Evolutionary conservation across 2,113 vertebrate genomes (phyloP).

Genomic region (Gallinago jamesoni): DNA sequence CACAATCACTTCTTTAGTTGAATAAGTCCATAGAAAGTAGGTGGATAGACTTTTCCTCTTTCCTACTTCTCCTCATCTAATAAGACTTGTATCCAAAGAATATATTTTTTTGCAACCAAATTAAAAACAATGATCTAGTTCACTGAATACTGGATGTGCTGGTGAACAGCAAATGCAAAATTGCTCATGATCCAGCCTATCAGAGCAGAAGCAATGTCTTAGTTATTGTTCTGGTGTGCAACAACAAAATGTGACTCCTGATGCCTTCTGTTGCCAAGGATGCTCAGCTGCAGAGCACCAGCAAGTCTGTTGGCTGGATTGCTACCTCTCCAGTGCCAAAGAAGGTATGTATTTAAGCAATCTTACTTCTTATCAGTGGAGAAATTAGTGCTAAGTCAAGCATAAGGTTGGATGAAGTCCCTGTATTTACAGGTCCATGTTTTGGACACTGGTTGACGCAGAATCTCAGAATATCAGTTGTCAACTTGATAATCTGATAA

Average conservation of each 20-base stretch:
- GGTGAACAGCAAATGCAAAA: background rate
- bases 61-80: background rate
- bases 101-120: background rate
- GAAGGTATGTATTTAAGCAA: background rate
- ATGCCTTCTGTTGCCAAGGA: background rate
- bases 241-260: background rate
- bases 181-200: background rate
- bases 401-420: background rate
- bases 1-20: background rate
- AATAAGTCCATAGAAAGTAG: background rate
- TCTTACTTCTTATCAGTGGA: background rate
- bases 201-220: background rate
- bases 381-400: background rate
- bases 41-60: background rate
- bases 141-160: background rate
- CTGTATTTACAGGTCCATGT: background rate
- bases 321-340: fast-evolving
- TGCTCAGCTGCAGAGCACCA: background rate
- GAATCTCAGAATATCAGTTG: background rate
- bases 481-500: background rate
- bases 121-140: background rate
- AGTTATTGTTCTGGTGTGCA: background rate
- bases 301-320: background rate
- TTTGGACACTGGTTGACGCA: background rate
- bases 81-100: background rate